phyloP scores from a whole-genome alignment of 2,888 invertebrate species.

The Amphipyra tragopoginis region DNA sequence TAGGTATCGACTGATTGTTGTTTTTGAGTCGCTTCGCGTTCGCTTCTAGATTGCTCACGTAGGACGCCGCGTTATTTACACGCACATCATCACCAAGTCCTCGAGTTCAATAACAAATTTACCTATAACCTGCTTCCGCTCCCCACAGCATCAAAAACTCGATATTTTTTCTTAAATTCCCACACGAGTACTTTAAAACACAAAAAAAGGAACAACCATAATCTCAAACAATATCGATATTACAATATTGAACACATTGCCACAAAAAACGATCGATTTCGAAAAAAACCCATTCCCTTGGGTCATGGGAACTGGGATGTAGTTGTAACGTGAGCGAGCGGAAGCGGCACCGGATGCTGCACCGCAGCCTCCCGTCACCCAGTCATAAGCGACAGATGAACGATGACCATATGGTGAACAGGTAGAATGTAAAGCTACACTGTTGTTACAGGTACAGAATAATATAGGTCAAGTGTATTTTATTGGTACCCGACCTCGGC shows the following conservation, averaged over 20 bases:
- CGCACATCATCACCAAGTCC: no score
- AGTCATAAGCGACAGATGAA: constrained; percentile 17
- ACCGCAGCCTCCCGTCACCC: constrained; percentile 73
- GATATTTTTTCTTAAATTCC: constrained; percentile 12
- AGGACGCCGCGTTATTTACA: no score
- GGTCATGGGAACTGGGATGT: constrained; percentile 77
- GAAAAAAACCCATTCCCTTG: constrained; percentile 36
- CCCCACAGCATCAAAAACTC: background rate
- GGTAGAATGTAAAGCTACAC: constrained; percentile 5
- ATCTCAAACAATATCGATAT: constrained; percentile 31
- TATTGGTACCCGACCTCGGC: no score
- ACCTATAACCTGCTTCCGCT: no score
- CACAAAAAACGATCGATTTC: constrained; percentile 44
- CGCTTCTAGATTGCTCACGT: no score
- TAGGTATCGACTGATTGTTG: no score
- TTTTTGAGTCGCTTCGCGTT: no score
- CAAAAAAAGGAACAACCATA: constrained; percentile 11
- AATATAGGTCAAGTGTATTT: background rate
- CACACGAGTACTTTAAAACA: constrained; percentile 10
- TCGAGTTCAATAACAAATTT: no score
- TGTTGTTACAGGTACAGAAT: background rate
- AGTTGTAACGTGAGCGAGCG: constrained; percentile 74
- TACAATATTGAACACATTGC: constrained; percentile 28
- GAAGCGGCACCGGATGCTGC: constrained; percentile 75
- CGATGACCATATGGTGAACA: constrained; percentile 29